Evolutionary conservation across 2,888 invertebrate genomes (phyloP), one percentile per base, ranked within the genome.

Genomic region (Chrysolina oricalcia): DNA sequence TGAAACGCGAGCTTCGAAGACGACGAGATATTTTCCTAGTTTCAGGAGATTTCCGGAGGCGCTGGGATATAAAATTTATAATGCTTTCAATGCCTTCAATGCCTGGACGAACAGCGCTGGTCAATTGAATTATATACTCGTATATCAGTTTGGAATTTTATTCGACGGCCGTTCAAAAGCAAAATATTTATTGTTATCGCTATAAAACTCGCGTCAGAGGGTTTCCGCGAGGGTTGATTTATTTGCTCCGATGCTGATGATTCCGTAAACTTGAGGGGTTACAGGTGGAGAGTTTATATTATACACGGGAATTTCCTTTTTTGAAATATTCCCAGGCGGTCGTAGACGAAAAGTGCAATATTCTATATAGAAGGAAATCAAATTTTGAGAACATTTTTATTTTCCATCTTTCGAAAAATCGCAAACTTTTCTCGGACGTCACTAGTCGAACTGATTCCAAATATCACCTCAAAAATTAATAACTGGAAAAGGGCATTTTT

Each of bases 41-140:
- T 53, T 53, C 53, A 21, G 21, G 13, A 53, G 53, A 53, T 53
- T 53, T 21, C 53, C 53, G 23, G 13, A 53, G 53, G 53, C 53
- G 53, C 19, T 1, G 21, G 53, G 53, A 19, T 53, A 53, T 53
- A 53, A 53, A 53, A 53, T 53, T 23, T 53, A 53, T 53, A 53
- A 53, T 53, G 53, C 53, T 53, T 9, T 53, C 50, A 53, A 21
- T 53, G 50, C 19, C 17, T 21, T 21, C 19, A 21, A 53, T 48
- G 48, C 48, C 48, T 11, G 9, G 17, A 8, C 17, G 17, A 17
- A 48, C 48, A n/a, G 48, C 17, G 13, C 19, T 11, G 59, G 59
- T 59, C 59, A 59, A 35, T 59, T 59, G 59, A 59, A 59, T 59
- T 59, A 59, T 59, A 59, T 59, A 27, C 59, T 27, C 59, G 59